phyloP scores from a whole-genome alignment of 1,140 invertebrate species.

The Saccostrea cuccullata region DNA sequence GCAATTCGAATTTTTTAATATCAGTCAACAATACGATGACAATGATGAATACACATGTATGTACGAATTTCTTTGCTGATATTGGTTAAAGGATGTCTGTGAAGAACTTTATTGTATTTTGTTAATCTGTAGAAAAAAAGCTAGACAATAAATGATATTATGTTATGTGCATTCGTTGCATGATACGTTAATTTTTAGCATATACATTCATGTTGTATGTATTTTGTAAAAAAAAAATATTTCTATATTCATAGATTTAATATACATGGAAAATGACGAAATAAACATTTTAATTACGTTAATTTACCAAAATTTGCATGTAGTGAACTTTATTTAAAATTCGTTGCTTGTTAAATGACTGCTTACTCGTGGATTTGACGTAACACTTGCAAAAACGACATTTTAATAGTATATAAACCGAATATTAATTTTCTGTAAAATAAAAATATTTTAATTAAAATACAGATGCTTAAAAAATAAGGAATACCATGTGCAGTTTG shows the following conservation, averaged over 20 bases:
- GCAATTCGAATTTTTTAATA: no score
- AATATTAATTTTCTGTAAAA: no score
- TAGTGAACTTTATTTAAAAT: constrained; percentile 21
- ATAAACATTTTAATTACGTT: neutral
- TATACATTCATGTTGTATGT: neutral
- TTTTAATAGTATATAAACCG: no score
- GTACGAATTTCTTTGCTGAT: no score
- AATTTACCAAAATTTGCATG: neutral
- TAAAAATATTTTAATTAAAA: no score
- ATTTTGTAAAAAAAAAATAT: neutral
- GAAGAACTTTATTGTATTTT: no score
- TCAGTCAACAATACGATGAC: no score
- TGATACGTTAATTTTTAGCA: neutral
- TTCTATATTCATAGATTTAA: neutral
- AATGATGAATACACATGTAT: no score
- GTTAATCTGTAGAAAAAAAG: neutral
- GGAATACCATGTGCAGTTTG: no score
- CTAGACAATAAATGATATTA: neutral
- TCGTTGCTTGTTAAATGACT: neutral
- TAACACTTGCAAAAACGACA: neutral
- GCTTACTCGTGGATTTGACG: neutral
- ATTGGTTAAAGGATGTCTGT: no score
- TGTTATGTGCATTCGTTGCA: neutral
- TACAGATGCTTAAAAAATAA: no score
- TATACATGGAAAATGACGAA: neutral